Conservation (phyloP, 2,113 vertebrate species). For the Emydura subglobosa region DNA sequence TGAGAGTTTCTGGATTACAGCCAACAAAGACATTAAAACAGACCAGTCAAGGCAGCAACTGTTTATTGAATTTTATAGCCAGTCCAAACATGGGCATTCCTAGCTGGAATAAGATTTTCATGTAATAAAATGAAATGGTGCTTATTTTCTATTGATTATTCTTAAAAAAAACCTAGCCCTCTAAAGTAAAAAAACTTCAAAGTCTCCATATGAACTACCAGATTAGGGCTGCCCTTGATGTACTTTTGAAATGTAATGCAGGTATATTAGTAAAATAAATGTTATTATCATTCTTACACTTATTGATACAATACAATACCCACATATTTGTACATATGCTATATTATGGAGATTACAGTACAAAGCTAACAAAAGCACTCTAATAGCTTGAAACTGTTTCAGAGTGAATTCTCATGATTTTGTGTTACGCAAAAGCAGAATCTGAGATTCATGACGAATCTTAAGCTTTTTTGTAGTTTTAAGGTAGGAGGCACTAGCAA, state of each 20-base stretch:
- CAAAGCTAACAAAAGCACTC: neutral
- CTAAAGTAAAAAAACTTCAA: slow-evolving; percentile 6
- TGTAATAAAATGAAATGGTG: neutral
- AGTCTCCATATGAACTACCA: neutral
- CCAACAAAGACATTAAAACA: neutral
- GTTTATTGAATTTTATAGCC: neutral
- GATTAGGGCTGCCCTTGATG: neutral
- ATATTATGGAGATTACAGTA: neutral
- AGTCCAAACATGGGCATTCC: neutral
- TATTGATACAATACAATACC: neutral
- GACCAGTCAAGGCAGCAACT: neutral
- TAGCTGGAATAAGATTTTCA: neutral
- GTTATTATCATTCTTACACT: neutral
- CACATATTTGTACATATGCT: neutral
- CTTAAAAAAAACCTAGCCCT: neutral
- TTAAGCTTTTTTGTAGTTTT: neutral
- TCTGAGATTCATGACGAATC: neutral
- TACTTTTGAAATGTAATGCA: neutral
- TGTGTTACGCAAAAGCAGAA: neutral
- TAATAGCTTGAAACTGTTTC: neutral
- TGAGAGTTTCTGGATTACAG: neutral
- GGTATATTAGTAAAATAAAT: neutral
- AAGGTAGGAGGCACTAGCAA: neutral
- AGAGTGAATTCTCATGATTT: neutral
- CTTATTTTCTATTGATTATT: neutral